Percentiles rank a stretch among this genome's conserved stretches.
phyloP scores from a whole-genome alignment of 2,113 vertebrate species.

The zebrafish (Danio rerio) region DNA sequence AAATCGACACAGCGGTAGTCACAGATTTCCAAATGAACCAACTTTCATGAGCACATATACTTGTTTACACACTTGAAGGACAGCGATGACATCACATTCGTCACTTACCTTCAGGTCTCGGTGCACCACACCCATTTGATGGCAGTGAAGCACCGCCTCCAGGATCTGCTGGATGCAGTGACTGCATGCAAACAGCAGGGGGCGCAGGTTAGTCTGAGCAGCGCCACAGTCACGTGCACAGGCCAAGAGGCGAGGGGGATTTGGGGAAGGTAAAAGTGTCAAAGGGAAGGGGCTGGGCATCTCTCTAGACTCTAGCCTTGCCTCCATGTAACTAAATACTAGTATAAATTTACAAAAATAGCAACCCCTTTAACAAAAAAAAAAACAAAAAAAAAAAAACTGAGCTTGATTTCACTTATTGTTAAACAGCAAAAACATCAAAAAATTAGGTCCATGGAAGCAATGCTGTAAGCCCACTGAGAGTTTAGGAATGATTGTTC shows the following conservation, averaged over 20 bases:
- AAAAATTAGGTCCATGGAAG: too few species aligned
- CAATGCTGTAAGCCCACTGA: too few species aligned
- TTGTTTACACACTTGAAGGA: slow-evolving; percentile 26
- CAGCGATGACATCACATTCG: slow-evolving; percentile 53
- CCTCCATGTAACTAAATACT: slow-evolving; percentile 12
- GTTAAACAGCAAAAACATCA: too few species aligned
- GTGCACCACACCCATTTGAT: slow-evolving; percentile 98
- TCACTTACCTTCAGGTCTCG: slow-evolving; percentile 97
- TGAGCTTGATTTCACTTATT: too few species aligned
- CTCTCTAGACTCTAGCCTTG: slow-evolving; percentile 49
- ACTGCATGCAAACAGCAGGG: slow-evolving; percentile 88
- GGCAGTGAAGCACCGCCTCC: slow-evolving; percentile 95
- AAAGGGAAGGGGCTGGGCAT: neutral
- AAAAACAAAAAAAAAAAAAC: too few species aligned
- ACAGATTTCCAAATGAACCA: slow-evolving; percentile 3
- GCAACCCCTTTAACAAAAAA: too few species aligned
- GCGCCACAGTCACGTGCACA: slow-evolving; percentile 76
- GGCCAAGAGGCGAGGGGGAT: slow-evolving; percentile 56
- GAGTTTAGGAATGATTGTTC: too few species aligned
- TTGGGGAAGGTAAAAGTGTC: slow-evolving; percentile 7
- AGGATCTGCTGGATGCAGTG: slow-evolving; percentile 99
- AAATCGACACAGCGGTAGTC: slow-evolving; percentile 36
- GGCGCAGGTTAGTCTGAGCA: slow-evolving; percentile 81
- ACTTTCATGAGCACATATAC: slow-evolving; percentile 52
- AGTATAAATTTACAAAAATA: neutral